Percentiles rank a stretch among this genome's conserved stretches.
Conservation (phyloP, 2,888 invertebrate genomes). For the Mesorhabditis spiculigera region DNA sequence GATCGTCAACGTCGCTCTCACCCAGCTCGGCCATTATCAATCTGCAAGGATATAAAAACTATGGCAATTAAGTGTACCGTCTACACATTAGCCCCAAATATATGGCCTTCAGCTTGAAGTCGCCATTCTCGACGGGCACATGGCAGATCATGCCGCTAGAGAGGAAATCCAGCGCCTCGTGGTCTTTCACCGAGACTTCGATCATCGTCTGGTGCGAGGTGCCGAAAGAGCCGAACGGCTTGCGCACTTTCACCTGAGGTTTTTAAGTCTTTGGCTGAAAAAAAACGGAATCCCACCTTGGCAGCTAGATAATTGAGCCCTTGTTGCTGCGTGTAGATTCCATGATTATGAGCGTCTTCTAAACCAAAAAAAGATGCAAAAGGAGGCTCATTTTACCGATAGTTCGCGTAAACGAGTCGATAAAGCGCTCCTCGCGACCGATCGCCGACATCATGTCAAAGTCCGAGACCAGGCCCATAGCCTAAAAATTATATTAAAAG, state of each 20-base stretch:
- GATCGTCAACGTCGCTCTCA: slow-evolving; percentile 74
- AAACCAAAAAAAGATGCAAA: background rate
- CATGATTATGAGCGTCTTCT: slow-evolving; percentile 80
- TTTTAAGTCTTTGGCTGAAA: background rate
- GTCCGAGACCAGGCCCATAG: slow-evolving; percentile 89
- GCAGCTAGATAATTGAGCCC: slow-evolving; percentile 67
- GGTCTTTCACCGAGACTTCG: slow-evolving; percentile 64
- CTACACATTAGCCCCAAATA: slow-evolving; percentile 74
- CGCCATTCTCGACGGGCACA: slow-evolving; percentile 73
- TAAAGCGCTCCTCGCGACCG: slow-evolving; percentile 75
- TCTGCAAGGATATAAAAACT: slow-evolving; percentile 18
- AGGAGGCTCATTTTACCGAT: background rate
- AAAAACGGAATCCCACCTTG: slow-evolving; percentile 63
- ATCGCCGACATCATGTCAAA: slow-evolving; percentile 74
- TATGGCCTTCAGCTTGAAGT: slow-evolving; percentile 71
- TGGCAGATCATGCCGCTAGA: slow-evolving; percentile 84
- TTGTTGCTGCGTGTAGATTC: slow-evolving; percentile 65
- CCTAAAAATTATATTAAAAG: slow-evolving; percentile 60
- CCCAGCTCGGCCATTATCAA: slow-evolving; percentile 55
- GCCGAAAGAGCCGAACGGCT: slow-evolving; percentile 29
- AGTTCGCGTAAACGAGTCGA: slow-evolving; percentile 6
- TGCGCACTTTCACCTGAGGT: slow-evolving; percentile 46
- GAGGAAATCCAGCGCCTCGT: slow-evolving; percentile 86
- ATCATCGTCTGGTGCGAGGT: slow-evolving; percentile 10
- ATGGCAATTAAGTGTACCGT: slow-evolving; percentile 16